Evolutionary conservation across 2,888 invertebrate genomes (phyloP).

Genomic region (Drosophila anomalata): DNA sequence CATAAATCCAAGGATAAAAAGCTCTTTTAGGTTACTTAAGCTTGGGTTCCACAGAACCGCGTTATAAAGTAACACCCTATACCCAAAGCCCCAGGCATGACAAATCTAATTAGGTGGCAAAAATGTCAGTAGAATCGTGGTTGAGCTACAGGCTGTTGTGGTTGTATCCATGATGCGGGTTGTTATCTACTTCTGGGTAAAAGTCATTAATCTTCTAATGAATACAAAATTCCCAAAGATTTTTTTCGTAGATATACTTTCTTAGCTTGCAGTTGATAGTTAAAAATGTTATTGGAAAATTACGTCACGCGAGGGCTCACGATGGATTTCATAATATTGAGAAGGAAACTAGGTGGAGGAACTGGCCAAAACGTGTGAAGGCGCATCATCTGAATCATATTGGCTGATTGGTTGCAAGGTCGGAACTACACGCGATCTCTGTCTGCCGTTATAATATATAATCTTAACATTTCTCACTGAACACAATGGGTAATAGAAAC

Average conservation of each 20-base stretch:
- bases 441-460: constrained; percentile 5
- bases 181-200: constrained; percentile 7
- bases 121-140: not conserved
- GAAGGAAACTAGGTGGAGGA: constrained; percentile 24
- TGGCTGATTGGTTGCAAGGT: constrained; percentile 15
- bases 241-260: not conserved
- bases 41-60: constrained; percentile 21
- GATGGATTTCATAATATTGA: constrained; percentile 48
- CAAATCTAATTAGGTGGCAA: constrained; percentile 32
- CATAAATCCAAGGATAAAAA: no score
- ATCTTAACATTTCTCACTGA: not conserved
- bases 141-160: not conserved
- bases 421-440: constrained; percentile 14
- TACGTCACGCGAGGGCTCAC: constrained; percentile 36
- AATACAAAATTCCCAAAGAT: not conserved
- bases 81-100: constrained; percentile 10
- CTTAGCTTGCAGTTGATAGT: not conserved
- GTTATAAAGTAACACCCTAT: constrained; percentile 16
- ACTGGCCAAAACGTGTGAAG: constrained; percentile 29
- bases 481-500: constrained; percentile 15
- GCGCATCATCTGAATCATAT: constrained; percentile 8
- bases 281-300: not conserved
- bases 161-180: constrained; percentile 8
- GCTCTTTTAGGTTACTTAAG: no score
- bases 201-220: not conserved